Evolutionary conservation across 2,113 vertebrate species (phyloP), one percentile per base, ranked within the genome.

Genomic region (Menura novaehollandiae): DNA sequence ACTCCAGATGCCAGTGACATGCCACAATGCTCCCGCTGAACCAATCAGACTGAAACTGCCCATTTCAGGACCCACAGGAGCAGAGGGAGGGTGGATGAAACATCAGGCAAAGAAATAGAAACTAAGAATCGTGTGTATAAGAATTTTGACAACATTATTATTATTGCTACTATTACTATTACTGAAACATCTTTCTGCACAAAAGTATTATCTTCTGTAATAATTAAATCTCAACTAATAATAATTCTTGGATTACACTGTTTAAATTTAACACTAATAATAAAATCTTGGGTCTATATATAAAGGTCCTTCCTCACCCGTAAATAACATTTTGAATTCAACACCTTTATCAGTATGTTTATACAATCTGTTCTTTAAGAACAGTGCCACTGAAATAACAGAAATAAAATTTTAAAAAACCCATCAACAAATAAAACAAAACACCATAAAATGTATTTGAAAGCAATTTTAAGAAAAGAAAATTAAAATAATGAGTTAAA

Each of bases 21-120:
- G 5, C 51, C 1, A 3, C 33, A 62, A 56, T 16, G 37, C 2
- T 13, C 32, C 44, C 53, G 26, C 19, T 1, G 5, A n/a, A 28
- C 9, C 33, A 47, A 72, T 5, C 23, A 52, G 39, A 39, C 10
- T 33, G 23, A 64, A 93, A 93, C 14, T 53, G 19, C 18, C 43
- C 21, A 22, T 77, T 83, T 46, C 39, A 67, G 56, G 26, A 73
- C n/a, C 18, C 0, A 0, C 7, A 39, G 33, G 7, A 91, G 32
- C 13, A 55, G 20, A 13, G 4, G 5, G 12, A 68, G 4, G 7
- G 17, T 64, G 23, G 33, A 12, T 0, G 0, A 86, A 82, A 53
- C 7, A 59, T 20, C 7, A 27, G 16, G 14, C 81, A 69, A 87
- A 72, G 28, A 1, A 4, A 16, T 1, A 67, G 27, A 87, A 81